A percentile compares a stretch with the other conserved stretches of the same genome.
Conservation (phyloP, 2,888 invertebrate species). For the Dermolepida albohirtum region DNA sequence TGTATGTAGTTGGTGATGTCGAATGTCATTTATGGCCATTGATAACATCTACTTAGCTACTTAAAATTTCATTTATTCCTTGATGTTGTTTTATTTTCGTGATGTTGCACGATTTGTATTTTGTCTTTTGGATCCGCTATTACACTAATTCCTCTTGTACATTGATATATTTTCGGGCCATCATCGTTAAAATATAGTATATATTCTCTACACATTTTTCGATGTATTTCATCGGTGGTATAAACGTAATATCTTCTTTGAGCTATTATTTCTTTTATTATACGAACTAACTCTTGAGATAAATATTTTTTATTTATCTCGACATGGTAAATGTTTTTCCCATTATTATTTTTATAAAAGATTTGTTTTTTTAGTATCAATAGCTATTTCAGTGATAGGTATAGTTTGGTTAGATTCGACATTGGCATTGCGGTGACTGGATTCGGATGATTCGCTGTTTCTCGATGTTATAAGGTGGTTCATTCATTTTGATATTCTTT, state of each 20-base stretch:
- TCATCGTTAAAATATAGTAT: conserved; percentile 11
- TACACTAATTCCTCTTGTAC: conserved; percentile 10
- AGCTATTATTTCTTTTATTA: too few species aligned
- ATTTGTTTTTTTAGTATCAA: too few species aligned
- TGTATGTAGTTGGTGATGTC: conserved; percentile 20
- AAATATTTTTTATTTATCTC: too few species aligned
- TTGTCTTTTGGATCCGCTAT: background rate
- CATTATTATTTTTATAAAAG: too few species aligned
- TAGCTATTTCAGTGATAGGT: too few species aligned
- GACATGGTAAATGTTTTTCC: too few species aligned
- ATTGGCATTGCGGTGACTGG: too few species aligned
- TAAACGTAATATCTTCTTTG: conserved; percentile 4
- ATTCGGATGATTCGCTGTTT: too few species aligned
- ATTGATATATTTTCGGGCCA: conserved; percentile 17
- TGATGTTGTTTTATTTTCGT: conserved; percentile 29
- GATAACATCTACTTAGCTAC: background rate
- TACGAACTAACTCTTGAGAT: too few species aligned
- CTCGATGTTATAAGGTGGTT: too few species aligned
- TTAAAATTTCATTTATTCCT: conserved; percentile 17
- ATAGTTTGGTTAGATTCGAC: too few species aligned
- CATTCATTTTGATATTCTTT: too few species aligned
- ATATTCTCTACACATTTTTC: conserved; percentile 6
- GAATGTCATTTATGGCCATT: conserved; percentile 20
- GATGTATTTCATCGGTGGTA: conserved; percentile 24
- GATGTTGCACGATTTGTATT: conserved; percentile 14